A percentile compares a stretch with the other conserved stretches of the same genome.
These are phyloP conservation scores for Chelidonichthys spinosus DNA, from an alignment of 2,797 vertebrate species.

Conservation along the genomic window DNA sequence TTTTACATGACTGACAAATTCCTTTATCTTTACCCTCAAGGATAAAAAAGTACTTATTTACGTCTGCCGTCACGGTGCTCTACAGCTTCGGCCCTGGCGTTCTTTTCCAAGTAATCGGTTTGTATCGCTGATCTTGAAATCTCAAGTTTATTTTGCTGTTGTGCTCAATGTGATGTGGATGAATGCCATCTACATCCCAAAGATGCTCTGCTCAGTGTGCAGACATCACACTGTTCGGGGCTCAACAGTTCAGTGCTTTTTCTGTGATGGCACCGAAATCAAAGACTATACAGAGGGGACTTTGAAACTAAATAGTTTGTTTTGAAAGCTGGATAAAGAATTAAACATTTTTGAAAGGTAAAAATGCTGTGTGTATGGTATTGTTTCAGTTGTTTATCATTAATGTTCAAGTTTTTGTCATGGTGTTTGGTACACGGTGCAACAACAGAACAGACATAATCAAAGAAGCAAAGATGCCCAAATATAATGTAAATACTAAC, in stretches of 20 bases:
- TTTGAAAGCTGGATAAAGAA: background rate
- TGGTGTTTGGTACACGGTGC: slow-evolving; percentile 1
- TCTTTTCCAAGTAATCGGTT: background rate
- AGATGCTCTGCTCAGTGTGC: background rate
- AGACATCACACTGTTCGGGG: background rate
- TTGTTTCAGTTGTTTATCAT: background rate
- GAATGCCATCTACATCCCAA: background rate
- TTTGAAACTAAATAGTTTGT: background rate
- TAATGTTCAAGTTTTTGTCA: too few relatives aligned
- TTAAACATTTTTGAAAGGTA: background rate
- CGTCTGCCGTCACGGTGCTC: background rate
- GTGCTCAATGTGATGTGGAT: background rate
- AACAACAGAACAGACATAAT: slow-evolving; percentile 1
- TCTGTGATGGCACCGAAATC: background rate
- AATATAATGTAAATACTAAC: too few relatives aligned
- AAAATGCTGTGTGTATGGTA: background rate
- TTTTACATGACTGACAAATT: background rate
- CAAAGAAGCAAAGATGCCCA: too few relatives aligned
- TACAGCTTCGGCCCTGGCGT: background rate
- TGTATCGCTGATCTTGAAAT: background rate
- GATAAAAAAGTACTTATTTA: background rate
- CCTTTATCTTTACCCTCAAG: slow-evolving; percentile 1
- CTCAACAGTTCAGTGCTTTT: too few relatives aligned
- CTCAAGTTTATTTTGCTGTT: background rate
- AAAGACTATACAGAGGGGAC: background rate